Percentiles rank a stretch among this genome's conserved stretches.
Conservation (phyloP, 2,797 vertebrate species). For the Rhabdophis nuchalis region DNA sequence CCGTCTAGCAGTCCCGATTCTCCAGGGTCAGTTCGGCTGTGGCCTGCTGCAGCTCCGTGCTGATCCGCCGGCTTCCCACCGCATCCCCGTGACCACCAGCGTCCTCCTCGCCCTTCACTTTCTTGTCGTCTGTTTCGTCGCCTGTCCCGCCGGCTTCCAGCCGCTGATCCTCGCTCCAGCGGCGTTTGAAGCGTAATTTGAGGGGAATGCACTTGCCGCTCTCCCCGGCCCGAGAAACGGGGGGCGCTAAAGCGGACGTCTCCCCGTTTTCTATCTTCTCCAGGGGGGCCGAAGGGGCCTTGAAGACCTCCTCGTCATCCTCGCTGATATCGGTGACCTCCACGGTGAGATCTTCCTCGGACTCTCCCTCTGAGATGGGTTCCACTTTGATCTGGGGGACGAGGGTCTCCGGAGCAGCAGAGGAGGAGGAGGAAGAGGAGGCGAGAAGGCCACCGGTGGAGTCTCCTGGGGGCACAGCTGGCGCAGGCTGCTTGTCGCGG, state of each 20-base stretch:
- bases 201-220: slow-evolving; percentile 81
- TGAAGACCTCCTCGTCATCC: slow-evolving; percentile 87
- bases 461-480: slow-evolving; percentile 44
- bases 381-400: slow-evolving; percentile 83
- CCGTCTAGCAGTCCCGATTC: slow-evolving; percentile 85
- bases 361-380: slow-evolving; percentile 85
- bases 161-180: slow-evolving; percentile 90
- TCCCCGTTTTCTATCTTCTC: slow-evolving; percentile 45
- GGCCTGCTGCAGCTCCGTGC: slow-evolving; percentile 84
- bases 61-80: slow-evolving; percentile 65
- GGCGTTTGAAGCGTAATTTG: slow-evolving; percentile 90
- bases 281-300: slow-evolving; percentile 78
- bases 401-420: not conserved
- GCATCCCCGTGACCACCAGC: slow-evolving; percentile 38
- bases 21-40: slow-evolving; percentile 90
- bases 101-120: slow-evolving; percentile 78
- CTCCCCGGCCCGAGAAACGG: not conserved
- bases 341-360: slow-evolving; percentile 72
- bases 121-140: slow-evolving; percentile 83
- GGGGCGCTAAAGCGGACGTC: rapidly evolving
- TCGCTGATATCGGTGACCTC: slow-evolving; percentile 87
- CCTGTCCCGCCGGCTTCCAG: slow-evolving; percentile 79
- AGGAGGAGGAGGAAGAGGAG: slow-evolving; percentile 67
- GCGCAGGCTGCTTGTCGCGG: slow-evolving; percentile 70
- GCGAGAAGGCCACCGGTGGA: slow-evolving; percentile 70